A percentile compares a stretch with the other conserved stretches of the same genome.
These are phyloP conservation scores for Cataglyphis livida DNA, from an alignment of 2,888 invertebrate genomes.

Conservation along the genomic window DNA sequence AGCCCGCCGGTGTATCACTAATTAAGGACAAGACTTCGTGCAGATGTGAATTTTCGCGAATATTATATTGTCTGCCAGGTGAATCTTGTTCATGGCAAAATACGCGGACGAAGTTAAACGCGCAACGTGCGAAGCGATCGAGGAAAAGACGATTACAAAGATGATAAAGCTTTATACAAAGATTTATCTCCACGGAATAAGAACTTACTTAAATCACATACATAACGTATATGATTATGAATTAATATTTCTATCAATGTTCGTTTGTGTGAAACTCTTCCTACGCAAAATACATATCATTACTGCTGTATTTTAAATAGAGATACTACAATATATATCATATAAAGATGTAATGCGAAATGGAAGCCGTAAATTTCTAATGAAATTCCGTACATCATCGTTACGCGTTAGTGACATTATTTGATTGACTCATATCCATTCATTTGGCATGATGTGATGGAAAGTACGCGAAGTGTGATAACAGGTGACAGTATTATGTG, in stretches of 20 bases:
- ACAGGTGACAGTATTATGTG: constrained; percentile 55
- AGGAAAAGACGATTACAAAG: neutral
- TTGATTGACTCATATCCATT: constrained; percentile 51
- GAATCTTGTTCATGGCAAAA: constrained; percentile 21
- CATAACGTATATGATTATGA: neutral
- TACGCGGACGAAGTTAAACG: neutral
- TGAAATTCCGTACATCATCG: constrained; percentile 22
- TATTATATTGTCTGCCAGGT: neutral
- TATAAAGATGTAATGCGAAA: neutral
- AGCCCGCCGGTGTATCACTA: constrained; percentile 58
- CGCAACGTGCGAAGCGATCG: neutral
- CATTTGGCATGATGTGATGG: constrained; percentile 32
- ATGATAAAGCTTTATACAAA: neutral
- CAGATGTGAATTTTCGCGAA: constrained; percentile 64
- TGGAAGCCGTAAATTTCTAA: constrained; percentile 6
- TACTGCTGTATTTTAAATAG: neutral
- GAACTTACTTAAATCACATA: neutral
- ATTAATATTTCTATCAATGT: constrained; percentile 7
- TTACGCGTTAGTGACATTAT: constrained; percentile 10
- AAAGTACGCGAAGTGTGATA: constrained; percentile 50
- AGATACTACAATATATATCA: neutral
- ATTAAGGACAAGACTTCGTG: constrained; percentile 73
- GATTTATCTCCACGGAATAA: neutral
- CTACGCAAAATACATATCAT: neutral
- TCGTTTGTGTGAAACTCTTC: neutral